Conservation (phyloP, 2,888 invertebrate genomes). For the Idaea aversata region DNA sequence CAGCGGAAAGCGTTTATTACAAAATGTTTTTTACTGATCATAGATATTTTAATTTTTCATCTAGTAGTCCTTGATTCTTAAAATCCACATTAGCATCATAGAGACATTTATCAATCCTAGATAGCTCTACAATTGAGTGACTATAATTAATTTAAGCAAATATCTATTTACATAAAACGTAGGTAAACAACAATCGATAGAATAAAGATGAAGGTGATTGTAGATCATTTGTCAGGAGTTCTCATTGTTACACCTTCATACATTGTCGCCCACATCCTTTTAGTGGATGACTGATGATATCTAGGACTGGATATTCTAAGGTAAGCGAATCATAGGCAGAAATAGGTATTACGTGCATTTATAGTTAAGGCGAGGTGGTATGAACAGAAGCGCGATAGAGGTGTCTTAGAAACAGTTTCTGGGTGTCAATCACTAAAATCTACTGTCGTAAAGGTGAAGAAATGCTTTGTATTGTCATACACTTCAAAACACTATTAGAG, state of each 20-base stretch:
- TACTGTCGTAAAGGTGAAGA: no score
- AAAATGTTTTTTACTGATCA: no score
- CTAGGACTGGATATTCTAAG: conserved; percentile 2
- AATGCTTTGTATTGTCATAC: no score
- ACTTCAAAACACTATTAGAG: no score
- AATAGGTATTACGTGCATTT: conserved; percentile 28
- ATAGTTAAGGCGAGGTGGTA: no score
- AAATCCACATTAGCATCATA: neutral
- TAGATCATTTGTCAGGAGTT: conserved; percentile 1
- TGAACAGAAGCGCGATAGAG: no score
- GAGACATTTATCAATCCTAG: neutral
- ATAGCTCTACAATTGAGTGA: neutral
- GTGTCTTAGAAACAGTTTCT: no score
- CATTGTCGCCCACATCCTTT: neutral
- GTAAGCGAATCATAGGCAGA: conserved; percentile 17
- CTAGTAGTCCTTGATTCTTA: neutral
- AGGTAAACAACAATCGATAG: conserved; percentile 1
- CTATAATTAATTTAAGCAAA: neutral
- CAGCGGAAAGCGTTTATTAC: no score
- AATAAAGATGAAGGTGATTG: conserved; percentile 4
- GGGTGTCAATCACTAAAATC: no score
- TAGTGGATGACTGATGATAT: neutral
- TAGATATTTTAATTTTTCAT: no score
- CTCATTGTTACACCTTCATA: conserved; percentile 1
- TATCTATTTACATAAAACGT: conserved; percentile 2